Base-by-base conservation (phyloP, 2,888 invertebrate species). In the Graphium colonna region DNA sequence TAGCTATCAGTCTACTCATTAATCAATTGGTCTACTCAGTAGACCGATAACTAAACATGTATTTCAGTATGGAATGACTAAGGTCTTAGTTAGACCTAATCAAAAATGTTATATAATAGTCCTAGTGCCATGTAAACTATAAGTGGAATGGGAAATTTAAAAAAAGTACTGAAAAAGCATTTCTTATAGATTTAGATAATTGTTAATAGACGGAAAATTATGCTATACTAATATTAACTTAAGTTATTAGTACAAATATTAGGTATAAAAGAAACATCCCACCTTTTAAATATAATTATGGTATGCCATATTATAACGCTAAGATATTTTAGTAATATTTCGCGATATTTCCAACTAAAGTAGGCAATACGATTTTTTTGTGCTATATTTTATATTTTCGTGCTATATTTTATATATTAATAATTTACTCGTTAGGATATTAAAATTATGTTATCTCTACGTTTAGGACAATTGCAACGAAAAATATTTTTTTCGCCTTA, bases 221-320 rank as follows among this genome's bases (percentile, higher is more conserved):
- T 70, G 80, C 80, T 80, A 79, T 79, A 79, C 73, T 76, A 75
- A 62, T 58, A 39, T 62, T 59, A 65, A 64, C 59, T 60, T 67
- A 69, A 68, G 62, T 64, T 68, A 61, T 67, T 70, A 77, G 75
- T 77, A 74, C 75, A 77, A 75, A 75, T 60, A 54, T 56, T 62
- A 64, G 60, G 56, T 62, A 61, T 55, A 47, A 55, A 60, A 57
- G 58, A 48, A 55, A 59, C 60, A 63, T 69, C 73, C 75, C 75
- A 75, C 75, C 75, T 71, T 48, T 67, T 61, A 38, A 45, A 44
- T 51, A 41, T 47, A 52, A 60, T 54, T 60, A 52, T 58, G 58
- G 65, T 61, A 61, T 63, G 64, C 62, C 54, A 60, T 61, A 36
- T 52, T 54, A 28, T 51, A 52, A 38, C 48, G 17, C 9, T 48